These are phyloP conservation scores for Hetaerina titia DNA, from an alignment of 2,888 invertebrate genomes.

Conservation along the genomic window DNA sequence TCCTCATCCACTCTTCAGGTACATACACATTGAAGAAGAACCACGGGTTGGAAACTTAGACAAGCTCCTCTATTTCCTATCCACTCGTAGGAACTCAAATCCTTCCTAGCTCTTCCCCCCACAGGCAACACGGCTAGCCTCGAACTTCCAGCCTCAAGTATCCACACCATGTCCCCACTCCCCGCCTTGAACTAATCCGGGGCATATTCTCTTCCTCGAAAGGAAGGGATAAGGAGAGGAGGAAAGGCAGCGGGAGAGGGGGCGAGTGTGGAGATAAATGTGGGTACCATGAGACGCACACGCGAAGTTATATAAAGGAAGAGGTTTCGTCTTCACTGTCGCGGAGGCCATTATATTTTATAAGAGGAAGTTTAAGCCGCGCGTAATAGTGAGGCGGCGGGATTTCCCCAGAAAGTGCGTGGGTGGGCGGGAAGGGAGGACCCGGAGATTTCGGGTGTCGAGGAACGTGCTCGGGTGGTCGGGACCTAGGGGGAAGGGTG, in stretches of 20 bases:
- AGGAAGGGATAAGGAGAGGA: not conserved
- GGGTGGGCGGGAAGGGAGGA: not conserved
- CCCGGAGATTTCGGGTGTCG: not conserved
- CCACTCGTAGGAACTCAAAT: not conserved
- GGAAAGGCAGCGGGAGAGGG: not conserved
- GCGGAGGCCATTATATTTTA: slow-evolving; percentile 32
- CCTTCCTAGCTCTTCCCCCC: too few species aligned
- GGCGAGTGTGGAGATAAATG: not conserved
- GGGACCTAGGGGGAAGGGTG: too few species aligned
- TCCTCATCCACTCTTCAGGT: too few species aligned
- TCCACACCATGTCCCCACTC: not conserved
- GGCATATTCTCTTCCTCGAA: not conserved
- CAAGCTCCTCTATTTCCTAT: too few species aligned
- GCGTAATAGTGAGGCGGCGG: not conserved
- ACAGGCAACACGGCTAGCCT: not conserved
- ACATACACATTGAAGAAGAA: too few species aligned
- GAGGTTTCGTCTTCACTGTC: not conserved
- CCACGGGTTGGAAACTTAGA: too few species aligned
- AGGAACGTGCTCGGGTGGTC: not conserved
- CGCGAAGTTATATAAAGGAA: not conserved
- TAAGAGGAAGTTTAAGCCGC: slow-evolving; percentile 48
- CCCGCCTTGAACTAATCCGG: not conserved
- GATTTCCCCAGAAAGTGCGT: not conserved
- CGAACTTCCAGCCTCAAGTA: not conserved
- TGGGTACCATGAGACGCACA: not conserved